A percentile compares a stretch with the other conserved stretches of the same genome.
Conservation (phyloP, 1,140 invertebrate species). For the Gryllus bimaculatus region DNA sequence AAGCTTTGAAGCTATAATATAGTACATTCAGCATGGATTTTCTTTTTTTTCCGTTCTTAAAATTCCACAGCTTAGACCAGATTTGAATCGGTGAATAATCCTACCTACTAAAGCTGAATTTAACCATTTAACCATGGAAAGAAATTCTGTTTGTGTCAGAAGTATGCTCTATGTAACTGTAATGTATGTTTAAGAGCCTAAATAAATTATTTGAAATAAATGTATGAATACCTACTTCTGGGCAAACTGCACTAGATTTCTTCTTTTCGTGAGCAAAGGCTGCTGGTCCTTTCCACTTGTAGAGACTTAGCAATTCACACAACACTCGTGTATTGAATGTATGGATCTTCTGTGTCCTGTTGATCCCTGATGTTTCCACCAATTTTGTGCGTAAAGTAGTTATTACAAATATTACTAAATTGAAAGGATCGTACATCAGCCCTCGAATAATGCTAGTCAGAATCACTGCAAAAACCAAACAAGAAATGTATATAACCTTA, state of each 20-base stretch:
- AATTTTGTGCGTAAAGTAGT: constrained; percentile 57
- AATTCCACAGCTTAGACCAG: too few species aligned
- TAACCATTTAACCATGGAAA: too few species aligned
- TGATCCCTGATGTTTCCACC: constrained; percentile 52
- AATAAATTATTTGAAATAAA: too few species aligned
- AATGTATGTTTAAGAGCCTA: too few species aligned
- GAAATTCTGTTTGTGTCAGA: too few species aligned
- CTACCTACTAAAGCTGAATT: too few species aligned
- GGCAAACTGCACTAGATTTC: neutral
- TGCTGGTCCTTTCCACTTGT: constrained; percentile 62
- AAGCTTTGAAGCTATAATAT: too few species aligned
- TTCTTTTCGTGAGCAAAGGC: constrained; percentile 32
- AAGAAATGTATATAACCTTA: neutral
- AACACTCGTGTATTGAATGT: constrained; percentile 57
- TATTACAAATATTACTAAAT: constrained; percentile 53
- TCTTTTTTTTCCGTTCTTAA: too few species aligned
- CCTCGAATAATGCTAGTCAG: constrained; percentile 43
- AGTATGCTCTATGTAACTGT: too few species aligned
- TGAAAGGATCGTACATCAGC: constrained; percentile 54
- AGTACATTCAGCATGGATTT: too few species aligned
- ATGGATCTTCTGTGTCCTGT: constrained; percentile 61
- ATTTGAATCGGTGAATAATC: too few species aligned
- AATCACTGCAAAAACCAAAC: neutral
- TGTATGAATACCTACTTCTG: too few species aligned
- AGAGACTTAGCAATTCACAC: constrained; percentile 54